phyloP scores from a whole-genome alignment of 2,797 vertebrate genomes.

The Scolopax bukidnonensis region DNA sequence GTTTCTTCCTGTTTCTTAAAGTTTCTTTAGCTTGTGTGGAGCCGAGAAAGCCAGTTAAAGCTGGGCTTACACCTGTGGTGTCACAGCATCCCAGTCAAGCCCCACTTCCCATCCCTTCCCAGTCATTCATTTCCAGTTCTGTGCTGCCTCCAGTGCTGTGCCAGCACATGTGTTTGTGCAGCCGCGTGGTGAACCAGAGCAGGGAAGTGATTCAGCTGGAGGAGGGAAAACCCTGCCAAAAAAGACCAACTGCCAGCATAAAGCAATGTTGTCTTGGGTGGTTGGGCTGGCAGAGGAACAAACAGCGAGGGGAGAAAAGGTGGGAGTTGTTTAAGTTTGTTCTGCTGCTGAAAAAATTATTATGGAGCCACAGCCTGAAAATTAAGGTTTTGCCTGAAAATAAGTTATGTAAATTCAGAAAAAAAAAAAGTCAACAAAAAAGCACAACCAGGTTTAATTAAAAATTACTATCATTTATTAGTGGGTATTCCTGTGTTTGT shows the following conservation, averaged over 20 bases:
- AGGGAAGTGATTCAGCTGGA: conserved; percentile 15
- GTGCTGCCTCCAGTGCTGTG: fast-evolving
- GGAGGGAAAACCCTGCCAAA: background rate
- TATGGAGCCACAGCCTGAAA: background rate
- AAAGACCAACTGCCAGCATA: background rate
- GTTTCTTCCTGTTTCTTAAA: background rate
- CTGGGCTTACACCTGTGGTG: background rate
- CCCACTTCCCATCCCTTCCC: background rate
- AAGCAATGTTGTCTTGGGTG: background rate
- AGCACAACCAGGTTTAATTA: background rate
- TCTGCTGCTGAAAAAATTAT: background rate
- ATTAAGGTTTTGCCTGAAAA: background rate
- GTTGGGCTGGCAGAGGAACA: background rate
- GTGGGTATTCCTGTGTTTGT: background rate
- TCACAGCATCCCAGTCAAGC: background rate
- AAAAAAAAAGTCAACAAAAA: no score
- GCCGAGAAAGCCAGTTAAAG: background rate
- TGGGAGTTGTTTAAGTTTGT: background rate
- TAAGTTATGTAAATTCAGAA: background rate
- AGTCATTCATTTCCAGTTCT: background rate
- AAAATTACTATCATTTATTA: background rate
- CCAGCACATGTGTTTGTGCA: background rate
- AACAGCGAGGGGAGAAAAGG: background rate
- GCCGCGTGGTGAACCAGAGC: background rate
- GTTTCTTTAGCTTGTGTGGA: background rate